phyloP scores from a whole-genome alignment of 1,140 invertebrate genomes.

The Coptotermes formosanus region DNA sequence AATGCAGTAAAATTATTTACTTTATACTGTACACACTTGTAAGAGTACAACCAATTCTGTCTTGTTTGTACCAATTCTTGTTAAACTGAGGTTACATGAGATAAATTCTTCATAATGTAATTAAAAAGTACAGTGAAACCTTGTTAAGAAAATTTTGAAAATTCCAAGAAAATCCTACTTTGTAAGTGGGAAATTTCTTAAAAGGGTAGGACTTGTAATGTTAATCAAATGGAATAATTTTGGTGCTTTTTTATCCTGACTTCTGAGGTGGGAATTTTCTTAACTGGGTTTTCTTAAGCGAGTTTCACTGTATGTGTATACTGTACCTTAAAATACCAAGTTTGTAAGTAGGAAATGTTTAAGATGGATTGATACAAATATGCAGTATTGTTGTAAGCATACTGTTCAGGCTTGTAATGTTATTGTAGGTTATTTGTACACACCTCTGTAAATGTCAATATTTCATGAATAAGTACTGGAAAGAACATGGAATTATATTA shows the following conservation, averaged over 20 bases:
- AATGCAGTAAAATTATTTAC: background rate
- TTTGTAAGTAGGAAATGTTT: background rate
- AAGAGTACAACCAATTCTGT: constrained; percentile 1
- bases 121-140: background rate
- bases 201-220: too few relatives aligned
- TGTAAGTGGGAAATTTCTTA: too few relatives aligned
- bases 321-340: background rate
- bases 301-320: too few relatives aligned
- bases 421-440: constrained; percentile 15
- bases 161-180: too few relatives aligned
- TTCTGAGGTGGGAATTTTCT: too few relatives aligned
- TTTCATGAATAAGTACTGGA: constrained; percentile 7
- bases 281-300: too few relatives aligned
- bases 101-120: background rate
- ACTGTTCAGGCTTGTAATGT: constrained; percentile 18
- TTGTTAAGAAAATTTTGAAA: too few relatives aligned
- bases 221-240: too few relatives aligned
- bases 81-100: background rate
- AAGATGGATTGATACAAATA: constrained; percentile 9
- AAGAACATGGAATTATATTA: constrained; percentile 14
- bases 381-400: background rate
- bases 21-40: constrained; percentile 7
- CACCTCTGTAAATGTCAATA: background rate
- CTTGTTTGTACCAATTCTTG: background rate
- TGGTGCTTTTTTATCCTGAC: too few relatives aligned